Evolutionary conservation across 2,797 vertebrate genomes (phyloP).

Genomic region (Rhynchonycteris naso): DNA sequence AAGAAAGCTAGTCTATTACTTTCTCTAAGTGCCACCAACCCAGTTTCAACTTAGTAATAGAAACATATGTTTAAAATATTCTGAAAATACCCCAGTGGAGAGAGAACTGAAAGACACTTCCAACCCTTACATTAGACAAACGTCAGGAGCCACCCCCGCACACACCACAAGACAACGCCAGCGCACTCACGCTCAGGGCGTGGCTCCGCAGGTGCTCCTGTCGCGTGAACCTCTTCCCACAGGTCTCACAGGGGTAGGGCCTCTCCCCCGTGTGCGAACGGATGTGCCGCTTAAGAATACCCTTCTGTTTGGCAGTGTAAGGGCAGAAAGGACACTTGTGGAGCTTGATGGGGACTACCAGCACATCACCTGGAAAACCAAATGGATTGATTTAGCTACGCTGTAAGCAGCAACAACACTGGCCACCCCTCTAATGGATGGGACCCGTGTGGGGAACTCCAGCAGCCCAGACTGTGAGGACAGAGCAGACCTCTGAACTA

Average conservation of each 20-base stretch:
- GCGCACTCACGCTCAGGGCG: slow-evolving; percentile 92
- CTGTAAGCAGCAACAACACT: neutral
- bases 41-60: neutral
- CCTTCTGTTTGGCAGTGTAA: slow-evolving; percentile 98
- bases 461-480: neutral
- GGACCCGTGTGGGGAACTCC: neutral
- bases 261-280: slow-evolving; percentile 97
- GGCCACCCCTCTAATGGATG: fast-evolving
- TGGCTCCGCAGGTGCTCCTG: slow-evolving; percentile 98
- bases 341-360: slow-evolving; percentile 96
- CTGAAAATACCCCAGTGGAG: neutral
- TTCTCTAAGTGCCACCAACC: neutral
- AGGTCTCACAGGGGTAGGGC: slow-evolving; percentile 97
- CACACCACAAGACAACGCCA: fast-evolving
- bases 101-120: neutral
- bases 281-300: slow-evolving; percentile 97
- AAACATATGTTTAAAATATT: neutral
- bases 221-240: slow-evolving; percentile 97
- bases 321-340: slow-evolving; percentile 98
- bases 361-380: slow-evolving; percentile 88
- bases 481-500: neutral
- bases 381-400: neutral
- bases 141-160: neutral
- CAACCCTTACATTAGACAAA: neutral
- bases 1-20: slow-evolving; percentile 17